Base-by-base conservation (phyloP, 2,797 vertebrate species). In the Malurus leucopterus region DNA sequence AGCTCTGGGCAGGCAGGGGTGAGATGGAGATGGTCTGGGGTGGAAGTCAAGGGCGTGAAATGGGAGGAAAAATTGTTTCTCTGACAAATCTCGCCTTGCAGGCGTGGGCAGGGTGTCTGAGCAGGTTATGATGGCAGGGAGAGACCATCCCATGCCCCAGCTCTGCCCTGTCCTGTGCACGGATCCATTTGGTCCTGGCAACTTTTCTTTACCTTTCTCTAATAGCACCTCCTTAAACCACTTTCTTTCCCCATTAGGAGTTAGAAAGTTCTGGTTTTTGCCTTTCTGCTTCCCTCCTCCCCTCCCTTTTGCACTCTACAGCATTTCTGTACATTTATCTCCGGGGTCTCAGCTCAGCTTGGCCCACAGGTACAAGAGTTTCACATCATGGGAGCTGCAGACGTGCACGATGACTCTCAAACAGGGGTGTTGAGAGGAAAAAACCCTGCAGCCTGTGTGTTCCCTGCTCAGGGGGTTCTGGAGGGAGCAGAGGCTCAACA, bases 161-260 rank as follows among this genome's bases (percentile, higher is more conserved):
- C 18, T 32, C 57, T 1, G 1, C n/a, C 11, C 15, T 10, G 13
- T 43, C 50, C 23, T 68, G 8, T 9, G 14, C 3, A 3, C 26
- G 26, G 36, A 68, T 51, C 13, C 26, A 67, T 73, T 43, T 34
- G 71, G 8, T 38, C 34, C 58, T 65, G 13, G 15, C 3, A 34
- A 23, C 15, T 65, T 85, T 59, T 50, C 29, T 72, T 15, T 61
- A 22, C 22, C 12, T 75, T 27, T 23, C 43, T 41, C 19, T 36
- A 58, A 14, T 2, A 43, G 3, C 57, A 69, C 13, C 40, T 76
- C 47, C 43, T 29, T 15, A 27, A n/a, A 69, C 10, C 24, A 77
- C 17, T 76, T 70, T 44, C 32, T 86, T 59, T 73, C 36, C 36
- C 19, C 24, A 3, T 2, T 5, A 55, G 10, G 30, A 61, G 11